Conservation (phyloP, 2,888 invertebrate genomes). For the Lasioglossum calceatum region DNA sequence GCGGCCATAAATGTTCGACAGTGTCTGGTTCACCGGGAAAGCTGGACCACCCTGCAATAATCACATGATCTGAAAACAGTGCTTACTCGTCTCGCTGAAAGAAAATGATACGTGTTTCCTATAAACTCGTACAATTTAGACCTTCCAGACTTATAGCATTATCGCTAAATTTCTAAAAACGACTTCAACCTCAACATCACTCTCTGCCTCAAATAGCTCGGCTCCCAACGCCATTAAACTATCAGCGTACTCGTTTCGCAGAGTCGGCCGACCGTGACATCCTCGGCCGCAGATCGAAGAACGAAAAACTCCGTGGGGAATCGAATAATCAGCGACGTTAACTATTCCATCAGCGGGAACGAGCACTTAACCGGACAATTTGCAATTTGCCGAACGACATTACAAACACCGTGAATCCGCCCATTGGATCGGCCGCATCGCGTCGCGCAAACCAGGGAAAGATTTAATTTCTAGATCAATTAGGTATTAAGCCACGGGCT, state of each 20-base stretch:
- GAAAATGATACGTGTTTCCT: constrained; percentile 23
- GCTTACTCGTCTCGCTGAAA: neutral
- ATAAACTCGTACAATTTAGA: neutral
- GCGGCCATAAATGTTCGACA: constrained; percentile 84
- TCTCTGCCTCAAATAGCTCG: neutral
- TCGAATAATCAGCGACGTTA: constrained; percentile 9
- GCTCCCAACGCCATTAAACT: neutral
- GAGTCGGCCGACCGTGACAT: neutral
- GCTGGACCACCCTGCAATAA: constrained; percentile 81
- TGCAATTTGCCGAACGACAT: neutral
- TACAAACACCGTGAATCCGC: neutral
- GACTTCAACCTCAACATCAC: neutral
- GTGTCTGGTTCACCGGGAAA: constrained; percentile 84
- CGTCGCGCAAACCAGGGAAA: constrained; percentile 1
- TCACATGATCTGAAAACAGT: constrained; percentile 66
- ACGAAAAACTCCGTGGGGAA: neutral
- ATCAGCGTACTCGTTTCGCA: neutral
- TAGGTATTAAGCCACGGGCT: constrained; percentile 43
- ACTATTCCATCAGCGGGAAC: constrained; percentile 15
- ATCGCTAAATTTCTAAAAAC: neutral
- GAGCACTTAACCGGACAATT: neutral
- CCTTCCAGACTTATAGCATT: neutral
- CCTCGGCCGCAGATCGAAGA: constrained; percentile 7
- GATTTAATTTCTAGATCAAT: constrained; percentile 50
- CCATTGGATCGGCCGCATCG: neutral